These are phyloP conservation scores for Muricea muricata DNA, from an alignment of 92 coral and sea anemone species.

Conservation along the genomic window DNA sequence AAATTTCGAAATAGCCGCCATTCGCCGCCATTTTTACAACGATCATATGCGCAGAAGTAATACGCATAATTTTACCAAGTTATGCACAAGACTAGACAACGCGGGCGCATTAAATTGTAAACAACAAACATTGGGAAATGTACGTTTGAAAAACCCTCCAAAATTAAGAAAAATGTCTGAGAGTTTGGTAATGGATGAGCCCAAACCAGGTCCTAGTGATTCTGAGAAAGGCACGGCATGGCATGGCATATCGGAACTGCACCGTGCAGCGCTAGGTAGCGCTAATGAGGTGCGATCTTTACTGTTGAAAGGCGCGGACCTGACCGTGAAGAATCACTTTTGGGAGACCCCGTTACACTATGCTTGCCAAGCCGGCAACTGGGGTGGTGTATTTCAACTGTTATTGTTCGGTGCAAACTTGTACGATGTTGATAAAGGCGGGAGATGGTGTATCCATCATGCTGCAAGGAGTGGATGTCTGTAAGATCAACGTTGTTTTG, in stretches of 20 bases:
- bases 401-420: constrained; percentile 83
- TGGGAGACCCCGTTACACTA: constrained; percentile 87
- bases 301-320: constrained; percentile 74
- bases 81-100: not conserved
- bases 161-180: constrained; percentile 32
- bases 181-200: not conserved
- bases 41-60: not conserved
- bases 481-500: constrained; percentile 59
- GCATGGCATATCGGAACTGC: constrained; percentile 96
- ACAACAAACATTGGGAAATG: not conserved
- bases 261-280: constrained; percentile 81
- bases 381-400: constrained; percentile 67
- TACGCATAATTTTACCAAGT: not conserved
- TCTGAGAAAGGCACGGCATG: constrained; percentile 68
- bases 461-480: constrained; percentile 92
- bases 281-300: constrained; percentile 69
- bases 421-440: constrained; percentile 80
- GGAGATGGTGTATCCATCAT: constrained; percentile 82
- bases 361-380: constrained; percentile 85
- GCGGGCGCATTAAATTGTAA: not conserved
- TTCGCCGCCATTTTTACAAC: constrained; percentile 35
- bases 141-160: not conserved
- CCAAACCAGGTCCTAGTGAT: constrained; percentile 26
- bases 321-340: constrained; percentile 74
- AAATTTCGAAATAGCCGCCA: constrained; percentile 33